These are phyloP conservation scores for Euleptes europaea DNA, from an alignment of 2,113 vertebrate species.

Conservation along the genomic window DNA sequence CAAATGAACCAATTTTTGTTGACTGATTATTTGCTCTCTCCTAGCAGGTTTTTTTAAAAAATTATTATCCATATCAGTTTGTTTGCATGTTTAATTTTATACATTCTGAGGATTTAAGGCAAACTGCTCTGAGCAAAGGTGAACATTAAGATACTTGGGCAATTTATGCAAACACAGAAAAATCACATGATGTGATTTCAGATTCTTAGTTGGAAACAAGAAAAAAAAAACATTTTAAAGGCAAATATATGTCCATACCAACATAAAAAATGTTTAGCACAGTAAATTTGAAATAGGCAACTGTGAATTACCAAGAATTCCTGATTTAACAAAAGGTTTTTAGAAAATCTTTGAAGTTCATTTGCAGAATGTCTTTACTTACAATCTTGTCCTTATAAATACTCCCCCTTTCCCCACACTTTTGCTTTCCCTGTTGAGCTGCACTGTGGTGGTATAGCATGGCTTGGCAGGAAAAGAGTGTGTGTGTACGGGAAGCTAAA, in stretches of 20 bases:
- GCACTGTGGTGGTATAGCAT: too few relatives aligned
- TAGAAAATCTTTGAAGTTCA: too few relatives aligned
- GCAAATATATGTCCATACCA: neutral
- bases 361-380: neutral
- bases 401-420: too few relatives aligned
- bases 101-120: neutral
- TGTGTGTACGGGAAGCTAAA: too few relatives aligned
- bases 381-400: too few relatives aligned
- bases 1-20: neutral
- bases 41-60: conserved; percentile 11
- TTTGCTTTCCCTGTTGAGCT: too few relatives aligned
- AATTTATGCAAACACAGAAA: neutral
- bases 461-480: too few relatives aligned
- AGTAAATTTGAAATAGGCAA: neutral
- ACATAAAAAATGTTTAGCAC: neutral
- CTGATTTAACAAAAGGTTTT: neutral
- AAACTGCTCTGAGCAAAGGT: neutral
- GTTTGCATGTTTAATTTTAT: neutral
- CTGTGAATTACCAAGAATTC: neutral
- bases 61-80: neutral
- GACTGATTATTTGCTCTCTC: conserved; percentile 4
- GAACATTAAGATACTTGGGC: neutral
- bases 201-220: neutral
- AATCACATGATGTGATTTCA: neutral
- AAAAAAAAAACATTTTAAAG: neutral